These are phyloP conservation scores for Chiloscyllium punctatum DNA, from an alignment of 2,797 vertebrate genomes.

Conservation along the genomic window DNA sequence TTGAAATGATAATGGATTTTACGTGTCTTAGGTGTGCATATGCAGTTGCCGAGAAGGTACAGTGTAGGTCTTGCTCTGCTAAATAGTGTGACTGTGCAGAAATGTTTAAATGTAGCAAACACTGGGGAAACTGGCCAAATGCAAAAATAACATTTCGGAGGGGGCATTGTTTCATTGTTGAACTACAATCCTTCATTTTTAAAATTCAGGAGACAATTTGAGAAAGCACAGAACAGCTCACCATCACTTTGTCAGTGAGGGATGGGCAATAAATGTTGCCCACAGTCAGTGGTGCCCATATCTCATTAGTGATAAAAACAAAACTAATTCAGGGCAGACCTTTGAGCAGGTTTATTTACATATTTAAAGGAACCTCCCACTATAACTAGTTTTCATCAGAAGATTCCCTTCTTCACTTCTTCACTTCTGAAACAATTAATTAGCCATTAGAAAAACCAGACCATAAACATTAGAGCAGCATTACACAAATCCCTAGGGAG, in stretches of 20 bases:
- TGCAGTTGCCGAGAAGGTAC: background rate
- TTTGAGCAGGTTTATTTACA: background rate
- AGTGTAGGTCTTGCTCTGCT: background rate
- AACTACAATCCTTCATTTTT: background rate
- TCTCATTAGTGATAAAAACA: too few species aligned
- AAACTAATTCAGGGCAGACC: too few species aligned
- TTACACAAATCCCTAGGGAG: background rate
- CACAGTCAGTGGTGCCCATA: too few species aligned
- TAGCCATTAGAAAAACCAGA: too few species aligned
- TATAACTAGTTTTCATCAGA: background rate
- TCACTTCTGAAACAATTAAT: too few species aligned
- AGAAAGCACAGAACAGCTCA: background rate
- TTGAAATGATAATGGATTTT: background rate
- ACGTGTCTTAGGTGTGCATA: background rate
- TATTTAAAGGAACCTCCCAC: background rate
- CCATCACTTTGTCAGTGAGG: too few species aligned
- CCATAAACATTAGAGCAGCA: background rate
- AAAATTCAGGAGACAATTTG: background rate
- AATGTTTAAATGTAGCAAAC: background rate
- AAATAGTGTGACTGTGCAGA: background rate
- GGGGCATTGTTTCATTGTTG: background rate
- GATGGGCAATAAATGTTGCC: too few species aligned
- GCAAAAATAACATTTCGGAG: background rate
- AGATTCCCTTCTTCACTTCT: background rate
- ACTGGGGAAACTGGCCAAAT: background rate